Evolutionary conservation across 1,140 invertebrate genomes (phyloP), one percentile per base, ranked within the genome.

Genomic region (Drosophila santomea): DNA sequence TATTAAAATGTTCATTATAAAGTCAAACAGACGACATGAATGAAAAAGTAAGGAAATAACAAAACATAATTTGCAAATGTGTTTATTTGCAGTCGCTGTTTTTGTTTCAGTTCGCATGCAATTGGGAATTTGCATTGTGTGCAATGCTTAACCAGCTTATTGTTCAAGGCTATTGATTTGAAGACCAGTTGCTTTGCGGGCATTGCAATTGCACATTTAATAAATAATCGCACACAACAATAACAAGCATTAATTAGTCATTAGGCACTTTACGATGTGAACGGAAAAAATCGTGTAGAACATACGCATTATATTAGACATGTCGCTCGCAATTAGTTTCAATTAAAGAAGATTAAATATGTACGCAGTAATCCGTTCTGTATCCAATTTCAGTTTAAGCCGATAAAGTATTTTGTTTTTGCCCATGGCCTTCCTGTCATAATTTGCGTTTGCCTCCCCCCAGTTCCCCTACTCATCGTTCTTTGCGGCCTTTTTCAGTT

Each of bases 1-100:
- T 80, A 86, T 88, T 78, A 76, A 88, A 76, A 88, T 79, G 78
- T 82, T 82, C 83, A 86, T 86, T 86, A 88, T 72, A 86, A 82
- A 75, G 69, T 88, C 83, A 79, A 86, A 88, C 83, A 85, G 75
- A 38, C 55, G 66, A 57, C 15, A 44, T 56, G 28, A 48, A 59
- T 39, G 32, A 38, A 32, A 41, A 48, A 38, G 45, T 44, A 62
- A 39, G 48, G 58, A 84, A 63, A 41, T 56, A 51, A 45, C 17
- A 39, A 45, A 62, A 62, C 59, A 86, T 79, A 68, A 78, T 88
- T 86, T 79, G 52, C 82, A 88, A 79, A 75, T 78, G 74, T 74
- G 62, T 74, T 59, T 57, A 54, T 74, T 80, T 48, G 54, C 17
- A 12, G 41, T 68, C 51, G 23, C 25, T 59, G 17, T 54, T 48